These are phyloP conservation scores for Lasiommata megera DNA, from an alignment of 2,888 invertebrate species.

Conservation along the genomic window DNA sequence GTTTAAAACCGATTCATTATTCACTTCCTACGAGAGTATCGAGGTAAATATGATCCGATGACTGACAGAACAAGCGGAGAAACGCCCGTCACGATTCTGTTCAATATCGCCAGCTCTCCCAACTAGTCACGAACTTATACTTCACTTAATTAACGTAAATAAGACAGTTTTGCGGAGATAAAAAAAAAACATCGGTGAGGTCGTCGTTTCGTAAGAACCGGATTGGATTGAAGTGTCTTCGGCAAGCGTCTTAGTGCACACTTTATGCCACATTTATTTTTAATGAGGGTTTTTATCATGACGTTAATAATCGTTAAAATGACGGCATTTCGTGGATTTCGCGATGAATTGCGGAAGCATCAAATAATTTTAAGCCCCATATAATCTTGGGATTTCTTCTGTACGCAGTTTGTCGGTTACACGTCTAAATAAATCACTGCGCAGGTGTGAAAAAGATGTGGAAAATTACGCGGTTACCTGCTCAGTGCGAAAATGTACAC, in stretches of 20 bases:
- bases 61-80: slow-evolving; percentile 45
- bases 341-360: slow-evolving; percentile 23
- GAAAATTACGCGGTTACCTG: neutral
- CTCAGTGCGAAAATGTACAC: slow-evolving; percentile 1
- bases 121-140: slow-evolving; percentile 80
- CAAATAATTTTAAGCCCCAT: slow-evolving; percentile 17
- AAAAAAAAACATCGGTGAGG: slow-evolving; percentile 59
- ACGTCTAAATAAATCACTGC: slow-evolving; percentile 7
- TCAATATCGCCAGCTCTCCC: slow-evolving; percentile 45
- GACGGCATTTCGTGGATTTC: slow-evolving; percentile 23
- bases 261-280: slow-evolving; percentile 68
- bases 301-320: slow-evolving; percentile 34
- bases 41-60: slow-evolving; percentile 33
- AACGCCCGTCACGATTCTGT: slow-evolving; percentile 52
- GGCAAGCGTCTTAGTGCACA: slow-evolving; percentile 54
- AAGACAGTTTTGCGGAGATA: slow-evolving; percentile 74
- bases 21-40: slow-evolving; percentile 17
- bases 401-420: neutral
- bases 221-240: slow-evolving; percentile 54
- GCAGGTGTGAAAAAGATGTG: slow-evolving; percentile 8
- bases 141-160: slow-evolving; percentile 80
- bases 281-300: slow-evolving; percentile 49
- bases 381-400: slow-evolving; percentile 5
- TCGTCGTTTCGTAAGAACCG: slow-evolving; percentile 64
- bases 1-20: slow-evolving; percentile 9